Base-by-base conservation (phyloP, 1,140 invertebrate species). In the Venturia canescens region DNA sequence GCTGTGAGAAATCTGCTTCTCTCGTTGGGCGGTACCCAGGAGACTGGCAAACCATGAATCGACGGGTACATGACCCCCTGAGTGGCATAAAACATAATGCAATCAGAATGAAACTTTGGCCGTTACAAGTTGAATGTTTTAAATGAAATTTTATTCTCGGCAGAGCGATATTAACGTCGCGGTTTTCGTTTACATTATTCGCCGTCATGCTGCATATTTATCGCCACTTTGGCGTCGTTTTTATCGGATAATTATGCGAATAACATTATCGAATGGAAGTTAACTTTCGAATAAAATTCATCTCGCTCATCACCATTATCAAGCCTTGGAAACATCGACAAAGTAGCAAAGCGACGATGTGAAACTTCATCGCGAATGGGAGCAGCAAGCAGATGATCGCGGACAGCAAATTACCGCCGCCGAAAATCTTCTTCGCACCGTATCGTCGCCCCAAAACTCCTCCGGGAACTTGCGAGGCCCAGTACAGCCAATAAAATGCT, bases 1-100 rank as follows among this genome's bases (percentile, higher is more conserved):
- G 95, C 93, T 34, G 94, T 95, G 1, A 94, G 93, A 80, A 96
- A 95, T 91, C 94, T 95, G 87, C 95, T 96, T 67, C 96, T 93
- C 88, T 97, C 96, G 78, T 95, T 93, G 0, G 95, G 94, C 4
- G 96, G 96, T 70, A 97, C 95, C 97, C 97, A 98, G 86, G 95
- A 94, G 0, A 96, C 95, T 31, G 96, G 94, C 89, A 98, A 93
- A 60, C 95, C 93, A 91, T 98, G 96, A 92, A 96, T 96, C 1
- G 96, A 94, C 4, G 97, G 97, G 94, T 96, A 97, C 7, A 94
- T 93, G 63, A 96, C 94, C 29, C 97, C 97, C 96, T 97, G 83
- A 69, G 90, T 86, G 26, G 63, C 77, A 80, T 34, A 34, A n/a
- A 76, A 76, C 48, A 67, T 70, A 79, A 5, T n/a, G 16, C 3